Percentiles rank a stretch among this genome's conserved stretches.
These are phyloP conservation scores for Danaus chrysippus DNA, from an alignment of 2,888 invertebrate genomes.

Conservation along the genomic window DNA sequence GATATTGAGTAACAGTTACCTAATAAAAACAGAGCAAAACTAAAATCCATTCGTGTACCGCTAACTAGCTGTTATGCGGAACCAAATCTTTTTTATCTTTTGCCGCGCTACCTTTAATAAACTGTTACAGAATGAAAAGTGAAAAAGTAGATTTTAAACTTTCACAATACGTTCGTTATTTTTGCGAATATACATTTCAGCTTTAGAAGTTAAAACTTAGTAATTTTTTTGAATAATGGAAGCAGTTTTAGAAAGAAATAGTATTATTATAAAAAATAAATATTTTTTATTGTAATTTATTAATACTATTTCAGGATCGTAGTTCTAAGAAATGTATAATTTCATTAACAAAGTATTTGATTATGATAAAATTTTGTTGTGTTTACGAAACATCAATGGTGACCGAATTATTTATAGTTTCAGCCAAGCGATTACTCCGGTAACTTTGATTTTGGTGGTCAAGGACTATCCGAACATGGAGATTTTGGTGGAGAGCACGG, in stretches of 20 bases:
- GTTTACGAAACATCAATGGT: no score
- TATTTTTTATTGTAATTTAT: no score
- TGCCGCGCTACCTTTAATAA: slow-evolving; percentile 26
- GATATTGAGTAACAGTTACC: slow-evolving; percentile 45
- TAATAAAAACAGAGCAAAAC: slow-evolving; percentile 36
- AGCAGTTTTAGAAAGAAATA: no score
- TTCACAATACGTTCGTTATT: slow-evolving; percentile 25
- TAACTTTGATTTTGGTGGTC: slow-evolving; percentile 43
- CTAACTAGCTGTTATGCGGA: slow-evolving; percentile 37
- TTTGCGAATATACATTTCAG: slow-evolving; percentile 7
- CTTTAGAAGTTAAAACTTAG: no score
- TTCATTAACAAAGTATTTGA: no score
- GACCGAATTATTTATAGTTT: slow-evolving; percentile 41
- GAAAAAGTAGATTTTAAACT: slow-evolving; percentile 27
- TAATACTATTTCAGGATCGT: no score
- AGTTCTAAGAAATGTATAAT: no score
- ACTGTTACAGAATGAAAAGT: slow-evolving; percentile 25
- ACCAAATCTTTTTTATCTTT: slow-evolving; percentile 32
- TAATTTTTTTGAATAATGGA: no score
- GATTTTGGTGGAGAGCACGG: slow-evolving; percentile 54
- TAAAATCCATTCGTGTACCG: slow-evolving; percentile 28
- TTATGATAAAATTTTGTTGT: no score
- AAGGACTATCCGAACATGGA: slow-evolving; percentile 42
- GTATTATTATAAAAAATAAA: no score
- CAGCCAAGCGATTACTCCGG: slow-evolving; percentile 63